These are phyloP conservation scores for Sterna hirundo DNA, from an alignment of 2,113 vertebrate species.

Conservation along the genomic window DNA sequence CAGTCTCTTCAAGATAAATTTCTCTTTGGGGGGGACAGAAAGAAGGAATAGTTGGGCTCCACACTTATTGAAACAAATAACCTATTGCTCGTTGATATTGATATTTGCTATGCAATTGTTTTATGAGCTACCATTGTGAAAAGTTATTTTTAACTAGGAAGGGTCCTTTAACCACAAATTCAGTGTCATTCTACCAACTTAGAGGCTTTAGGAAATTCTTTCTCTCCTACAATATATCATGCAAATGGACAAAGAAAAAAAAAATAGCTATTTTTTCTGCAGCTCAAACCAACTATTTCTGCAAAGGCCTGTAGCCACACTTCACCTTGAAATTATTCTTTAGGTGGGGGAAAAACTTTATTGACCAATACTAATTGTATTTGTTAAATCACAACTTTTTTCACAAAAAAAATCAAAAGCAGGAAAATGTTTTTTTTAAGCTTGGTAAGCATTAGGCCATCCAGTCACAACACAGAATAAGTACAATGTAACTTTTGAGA, in stretches of 20 bases:
- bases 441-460: not conserved
- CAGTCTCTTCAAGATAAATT: not conserved
- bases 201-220: not conserved
- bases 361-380: not conserved
- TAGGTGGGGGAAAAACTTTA: accelerated
- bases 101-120: not conserved
- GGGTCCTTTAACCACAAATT: not conserved
- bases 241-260: not conserved
- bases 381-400: not conserved
- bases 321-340: not conserved
- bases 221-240: not conserved
- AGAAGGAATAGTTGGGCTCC: not conserved
- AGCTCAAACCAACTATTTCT: not conserved
- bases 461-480: not conserved
- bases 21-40: accelerated
- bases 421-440: not conserved
- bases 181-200: not conserved
- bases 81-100: not conserved
- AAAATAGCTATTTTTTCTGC: not conserved
- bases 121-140: not conserved
- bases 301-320: not conserved
- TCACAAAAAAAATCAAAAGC: not conserved
- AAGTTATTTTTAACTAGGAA: not conserved
- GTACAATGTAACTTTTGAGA: not conserved
- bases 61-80: not conserved